These are phyloP conservation scores for Phrixothrix hirtus DNA, from an alignment of 2,888 invertebrate genomes.

Conservation along the genomic window DNA sequence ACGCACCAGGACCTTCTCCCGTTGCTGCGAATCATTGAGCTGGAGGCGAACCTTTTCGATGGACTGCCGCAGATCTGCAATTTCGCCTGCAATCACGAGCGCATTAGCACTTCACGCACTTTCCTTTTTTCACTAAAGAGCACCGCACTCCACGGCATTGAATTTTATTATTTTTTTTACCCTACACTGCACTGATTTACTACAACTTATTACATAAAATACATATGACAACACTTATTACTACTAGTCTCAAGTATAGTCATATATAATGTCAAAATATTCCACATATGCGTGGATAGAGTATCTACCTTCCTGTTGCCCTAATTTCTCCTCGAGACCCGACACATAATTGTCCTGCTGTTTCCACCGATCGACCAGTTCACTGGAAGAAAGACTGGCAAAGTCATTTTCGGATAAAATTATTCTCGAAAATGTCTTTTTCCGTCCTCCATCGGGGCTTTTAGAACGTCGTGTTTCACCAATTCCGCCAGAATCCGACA, in stretches of 20 bases:
- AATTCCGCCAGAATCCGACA: slow-evolving; percentile 45
- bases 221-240: slow-evolving; percentile 31
- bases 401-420: slow-evolving; percentile 68
- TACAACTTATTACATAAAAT: slow-evolving; percentile 31
- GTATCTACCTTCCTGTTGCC: slow-evolving; percentile 76
- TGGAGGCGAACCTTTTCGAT: slow-evolving; percentile 81
- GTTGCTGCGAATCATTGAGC: slow-evolving; percentile 82
- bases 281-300: slow-evolving; percentile 51
- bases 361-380: slow-evolving; percentile 72
- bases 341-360: slow-evolving; percentile 78
- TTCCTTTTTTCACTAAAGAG: not conserved
- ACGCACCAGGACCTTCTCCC: slow-evolving; percentile 90
- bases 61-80: slow-evolving; percentile 73
- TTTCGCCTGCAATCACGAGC: slow-evolving; percentile 64
- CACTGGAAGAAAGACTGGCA: slow-evolving; percentile 65
- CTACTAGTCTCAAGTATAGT: slow-evolving; percentile 38
- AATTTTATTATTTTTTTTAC: slow-evolving; percentile 11
- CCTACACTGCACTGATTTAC: slow-evolving; percentile 36
- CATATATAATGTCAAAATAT: slow-evolving; percentile 39
- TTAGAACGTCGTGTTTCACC: slow-evolving; percentile 50
- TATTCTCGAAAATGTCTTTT: slow-evolving; percentile 59
- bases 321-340: slow-evolving; percentile 72
- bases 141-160: slow-evolving; percentile 30
- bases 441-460: slow-evolving; percentile 59
- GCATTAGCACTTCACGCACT: slow-evolving; percentile 33